These are phyloP conservation scores for Acanthaster planci DNA, from an alignment of 35 echinoderm and acorn worm genomes.

Conservation along the genomic window DNA sequence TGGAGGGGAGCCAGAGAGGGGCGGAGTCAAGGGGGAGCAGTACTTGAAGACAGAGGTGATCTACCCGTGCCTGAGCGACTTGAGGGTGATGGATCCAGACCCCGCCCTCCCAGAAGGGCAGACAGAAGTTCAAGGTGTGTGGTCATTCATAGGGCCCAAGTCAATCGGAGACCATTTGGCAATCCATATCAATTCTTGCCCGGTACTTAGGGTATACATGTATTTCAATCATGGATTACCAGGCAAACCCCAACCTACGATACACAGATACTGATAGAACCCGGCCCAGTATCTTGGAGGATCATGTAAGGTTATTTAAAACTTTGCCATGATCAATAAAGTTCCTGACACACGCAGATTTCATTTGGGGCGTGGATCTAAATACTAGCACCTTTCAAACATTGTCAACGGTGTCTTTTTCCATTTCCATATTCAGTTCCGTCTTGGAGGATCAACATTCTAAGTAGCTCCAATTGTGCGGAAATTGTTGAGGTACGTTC, in stretches of 20 bases:
- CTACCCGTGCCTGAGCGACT: constrained; percentile 71
- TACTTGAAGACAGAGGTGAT: constrained; percentile 58
- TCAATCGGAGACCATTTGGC: neutral
- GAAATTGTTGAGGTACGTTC: constrained; percentile 54
- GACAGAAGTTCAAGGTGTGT: constrained; percentile 53
- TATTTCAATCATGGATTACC: too few relatives aligned
- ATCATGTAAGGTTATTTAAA: too few relatives aligned
- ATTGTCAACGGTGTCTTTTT: too few relatives aligned
- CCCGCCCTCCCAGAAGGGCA: constrained; percentile 36
- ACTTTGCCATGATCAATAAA: too few relatives aligned
- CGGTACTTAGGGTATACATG: too few relatives aligned
- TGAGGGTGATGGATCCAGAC: constrained; percentile 52
- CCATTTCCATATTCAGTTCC: constrained; percentile 38
- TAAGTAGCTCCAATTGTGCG: neutral
- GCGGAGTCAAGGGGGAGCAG: constrained; percentile 48
- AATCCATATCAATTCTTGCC: neutral
- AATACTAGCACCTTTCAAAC: too few relatives aligned
- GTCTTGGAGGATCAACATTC: constrained; percentile 44
- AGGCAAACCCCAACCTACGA: too few relatives aligned
- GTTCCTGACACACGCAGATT: too few relatives aligned
- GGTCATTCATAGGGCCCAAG: too few relatives aligned
- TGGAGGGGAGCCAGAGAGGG: constrained; percentile 8
- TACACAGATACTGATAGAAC: too few relatives aligned
- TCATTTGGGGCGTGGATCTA: too few relatives aligned
- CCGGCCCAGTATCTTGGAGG: too few relatives aligned